Percentiles rank a stretch among this genome's conserved stretches.
Evolutionary conservation across 2,113 vertebrate species (phyloP).

Genomic region (Myiozetetes cayanensis): DNA sequence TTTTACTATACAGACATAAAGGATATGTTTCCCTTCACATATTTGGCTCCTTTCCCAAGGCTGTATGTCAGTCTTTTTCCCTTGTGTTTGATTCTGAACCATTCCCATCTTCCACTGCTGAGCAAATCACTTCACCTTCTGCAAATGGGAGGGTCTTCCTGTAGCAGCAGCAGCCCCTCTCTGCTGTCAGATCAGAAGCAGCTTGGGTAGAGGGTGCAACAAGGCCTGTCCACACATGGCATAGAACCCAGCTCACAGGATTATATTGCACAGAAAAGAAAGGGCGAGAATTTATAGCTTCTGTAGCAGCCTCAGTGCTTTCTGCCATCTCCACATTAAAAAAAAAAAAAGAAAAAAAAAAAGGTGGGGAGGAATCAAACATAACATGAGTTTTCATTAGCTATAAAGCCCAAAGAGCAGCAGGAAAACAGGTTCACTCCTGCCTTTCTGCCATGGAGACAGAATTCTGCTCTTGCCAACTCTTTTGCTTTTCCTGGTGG

Average conservation of each 20-base stretch:
- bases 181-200: background rate
- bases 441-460: background rate
- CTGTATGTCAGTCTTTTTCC: background rate
- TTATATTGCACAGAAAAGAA: background rate
- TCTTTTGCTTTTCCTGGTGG: background rate
- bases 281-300: background rate
- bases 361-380: background rate
- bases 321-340: background rate
- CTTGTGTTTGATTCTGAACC: background rate
- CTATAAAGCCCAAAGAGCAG: background rate
- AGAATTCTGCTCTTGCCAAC: background rate
- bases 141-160: background rate
- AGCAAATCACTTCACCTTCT: background rate
- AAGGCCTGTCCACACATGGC: background rate
- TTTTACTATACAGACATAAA: background rate
- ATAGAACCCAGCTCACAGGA: background rate
- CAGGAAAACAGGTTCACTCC: background rate
- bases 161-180: background rate
- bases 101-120: background rate
- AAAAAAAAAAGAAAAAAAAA: background rate
- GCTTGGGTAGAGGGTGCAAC: background rate
- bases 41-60: constrained; percentile 20
- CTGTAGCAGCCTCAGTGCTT: background rate
- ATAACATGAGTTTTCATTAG: background rate
- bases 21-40: constrained; percentile 6